A percentile compares a stretch with the other conserved stretches of the same genome.
These are phyloP conservation scores for Sinocyclocheilus anshuiensis DNA, from an alignment of 2,113 vertebrate species.

Conservation along the genomic window DNA sequence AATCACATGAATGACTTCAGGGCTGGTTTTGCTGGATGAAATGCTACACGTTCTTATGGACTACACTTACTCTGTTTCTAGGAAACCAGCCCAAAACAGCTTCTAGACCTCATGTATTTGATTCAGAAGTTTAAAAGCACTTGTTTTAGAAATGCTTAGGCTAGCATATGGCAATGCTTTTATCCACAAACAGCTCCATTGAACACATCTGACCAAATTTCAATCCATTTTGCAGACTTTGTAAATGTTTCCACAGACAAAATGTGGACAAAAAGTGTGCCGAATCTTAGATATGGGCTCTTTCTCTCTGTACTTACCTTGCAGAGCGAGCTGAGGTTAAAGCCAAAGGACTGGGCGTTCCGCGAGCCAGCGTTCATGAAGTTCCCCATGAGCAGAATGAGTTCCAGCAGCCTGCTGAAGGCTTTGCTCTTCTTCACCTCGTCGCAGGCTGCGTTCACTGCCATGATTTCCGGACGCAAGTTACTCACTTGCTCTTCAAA, in stretches of 20 bases:
- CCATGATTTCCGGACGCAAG: constrained; percentile 93
- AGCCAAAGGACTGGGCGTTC: constrained; percentile 94
- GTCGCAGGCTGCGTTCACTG: constrained; percentile 90
- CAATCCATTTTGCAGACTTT: not conserved
- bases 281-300: not conserved
- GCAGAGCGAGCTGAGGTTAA: constrained; percentile 94
- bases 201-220: not conserved
- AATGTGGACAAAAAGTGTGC: not conserved
- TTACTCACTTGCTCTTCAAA: constrained; percentile 96
- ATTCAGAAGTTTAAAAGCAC: not conserved
- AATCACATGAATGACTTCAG: not conserved
- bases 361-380: constrained; percentile 97
- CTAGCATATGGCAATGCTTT: not conserved
- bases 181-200: not conserved
- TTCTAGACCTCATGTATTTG: not conserved
- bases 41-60: not conserved
- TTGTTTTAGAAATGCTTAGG: not conserved
- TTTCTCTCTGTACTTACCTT: constrained; percentile 80
- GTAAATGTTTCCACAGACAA: not conserved
- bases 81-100: not conserved
- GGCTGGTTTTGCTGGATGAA: not conserved
- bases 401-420: constrained; percentile 90
- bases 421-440: constrained; percentile 90
- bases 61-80: not conserved
- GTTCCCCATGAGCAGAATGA: constrained; percentile 94